Percentiles rank a stretch among this genome's conserved stretches.
Conservation (phyloP, 1,140 invertebrate genomes). For the Oscheius sp. region DNA sequence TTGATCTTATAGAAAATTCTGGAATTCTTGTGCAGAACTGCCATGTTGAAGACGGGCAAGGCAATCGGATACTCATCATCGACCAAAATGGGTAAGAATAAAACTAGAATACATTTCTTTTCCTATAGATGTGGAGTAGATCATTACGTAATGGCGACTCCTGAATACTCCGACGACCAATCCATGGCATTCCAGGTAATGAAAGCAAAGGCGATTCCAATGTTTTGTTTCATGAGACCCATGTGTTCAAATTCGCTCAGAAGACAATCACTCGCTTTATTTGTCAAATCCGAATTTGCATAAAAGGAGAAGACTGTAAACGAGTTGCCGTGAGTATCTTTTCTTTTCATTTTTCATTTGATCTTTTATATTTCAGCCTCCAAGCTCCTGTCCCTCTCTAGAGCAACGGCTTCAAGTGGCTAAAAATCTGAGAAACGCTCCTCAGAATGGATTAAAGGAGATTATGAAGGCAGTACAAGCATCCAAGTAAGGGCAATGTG, state of each 20-base stretch:
- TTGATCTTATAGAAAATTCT: conserved; percentile 48
- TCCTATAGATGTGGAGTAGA: conserved; percentile 54
- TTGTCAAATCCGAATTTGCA: conserved; percentile 57
- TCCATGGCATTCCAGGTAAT: conserved; percentile 46
- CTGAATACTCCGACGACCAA: conserved; percentile 53
- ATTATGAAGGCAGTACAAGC: background rate
- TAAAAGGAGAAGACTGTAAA: conserved; percentile 56
- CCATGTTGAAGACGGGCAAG: conserved; percentile 58
- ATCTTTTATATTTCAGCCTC: conserved; percentile 49
- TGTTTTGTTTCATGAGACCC: conserved; percentile 56
- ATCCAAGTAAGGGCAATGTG: background rate
- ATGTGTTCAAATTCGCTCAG: conserved; percentile 61
- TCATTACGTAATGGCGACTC: conserved; percentile 55
- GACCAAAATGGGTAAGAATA: conserved; percentile 57
- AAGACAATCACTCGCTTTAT: conserved; percentile 60
- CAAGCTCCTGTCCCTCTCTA: conserved; percentile 45
- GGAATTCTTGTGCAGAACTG: conserved; percentile 60
- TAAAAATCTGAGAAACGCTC: conserved; percentile 10
- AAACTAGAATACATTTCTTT: background rate
- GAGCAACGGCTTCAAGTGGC: conserved; percentile 38
- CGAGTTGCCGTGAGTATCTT: conserved; percentile 46
- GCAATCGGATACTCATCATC: conserved; percentile 58
- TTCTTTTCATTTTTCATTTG: background rate
- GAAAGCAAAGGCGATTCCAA: background rate
- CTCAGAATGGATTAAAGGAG: background rate